Conservation (phyloP, 2,113 vertebrate species). For the Callocephalon fimbriatum region DNA sequence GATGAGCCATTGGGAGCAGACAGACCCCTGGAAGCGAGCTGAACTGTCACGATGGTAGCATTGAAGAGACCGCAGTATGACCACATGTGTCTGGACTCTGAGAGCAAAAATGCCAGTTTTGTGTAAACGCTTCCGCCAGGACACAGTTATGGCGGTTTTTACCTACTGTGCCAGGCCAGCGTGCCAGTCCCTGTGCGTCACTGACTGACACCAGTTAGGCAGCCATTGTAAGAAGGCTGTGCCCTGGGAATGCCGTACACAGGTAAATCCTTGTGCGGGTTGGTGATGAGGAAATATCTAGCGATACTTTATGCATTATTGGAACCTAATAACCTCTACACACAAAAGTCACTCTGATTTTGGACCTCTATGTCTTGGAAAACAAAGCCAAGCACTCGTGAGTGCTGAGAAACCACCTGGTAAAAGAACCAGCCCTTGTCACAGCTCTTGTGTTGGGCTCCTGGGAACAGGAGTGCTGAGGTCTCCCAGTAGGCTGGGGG, state of each 20-base stretch:
- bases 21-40: background rate
- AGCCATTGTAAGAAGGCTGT: background rate
- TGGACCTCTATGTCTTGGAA: background rate
- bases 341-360: background rate
- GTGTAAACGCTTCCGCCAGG: background rate
- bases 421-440: background rate
- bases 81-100: background rate
- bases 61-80: rapidly evolving
- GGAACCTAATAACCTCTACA: background rate
- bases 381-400: background rate
- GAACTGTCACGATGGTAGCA: rapidly evolving
- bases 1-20: background rate
- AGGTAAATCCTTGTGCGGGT: background rate
- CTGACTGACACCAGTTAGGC: background rate
- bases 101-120: background rate
- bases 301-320: background rate
- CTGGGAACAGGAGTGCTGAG: background rate
- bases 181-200: background rate
- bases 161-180: background rate
- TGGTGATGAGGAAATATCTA: background rate
- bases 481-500: background rate
- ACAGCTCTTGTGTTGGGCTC: rapidly evolving
- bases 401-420: background rate
- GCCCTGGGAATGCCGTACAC: background rate
- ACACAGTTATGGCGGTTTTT: background rate